Percentiles rank a stretch among this genome's conserved stretches.
These are phyloP conservation scores for Drosophila varians DNA, from an alignment of 1,140 invertebrate genomes.

Conservation along the genomic window DNA sequence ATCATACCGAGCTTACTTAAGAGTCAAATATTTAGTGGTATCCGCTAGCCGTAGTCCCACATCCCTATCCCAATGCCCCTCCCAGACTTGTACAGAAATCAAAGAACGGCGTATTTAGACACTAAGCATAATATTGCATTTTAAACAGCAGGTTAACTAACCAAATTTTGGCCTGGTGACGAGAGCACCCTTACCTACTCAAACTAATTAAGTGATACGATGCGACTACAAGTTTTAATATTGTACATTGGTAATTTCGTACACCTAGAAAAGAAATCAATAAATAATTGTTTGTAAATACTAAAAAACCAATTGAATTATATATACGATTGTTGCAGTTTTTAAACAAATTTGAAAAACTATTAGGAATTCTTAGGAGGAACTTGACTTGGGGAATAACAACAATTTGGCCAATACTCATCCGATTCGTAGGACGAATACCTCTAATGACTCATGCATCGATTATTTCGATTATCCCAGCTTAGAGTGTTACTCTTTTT, in stretches of 20 bases:
- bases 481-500: too few relatives aligned
- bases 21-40: constrained; percentile 31
- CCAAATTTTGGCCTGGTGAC: constrained; percentile 8
- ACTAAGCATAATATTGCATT: constrained; percentile 34
- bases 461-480: too few relatives aligned
- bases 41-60: constrained; percentile 5
- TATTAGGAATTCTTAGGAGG: too few relatives aligned
- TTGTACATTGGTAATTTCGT: constrained; percentile 45
- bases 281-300: constrained; percentile 52
- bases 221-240: constrained; percentile 20
- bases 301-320: constrained; percentile 22
- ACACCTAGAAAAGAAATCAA: constrained; percentile 21
- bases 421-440: too few relatives aligned
- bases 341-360: background rate
- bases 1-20: constrained; percentile 70
- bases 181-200: constrained; percentile 17
- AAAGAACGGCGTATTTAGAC: constrained; percentile 12
- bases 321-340: too few relatives aligned
- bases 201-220: constrained; percentile 22
- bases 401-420: too few relatives aligned
- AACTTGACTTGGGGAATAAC: too few relatives aligned
- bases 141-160: constrained; percentile 21
- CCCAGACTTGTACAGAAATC: constrained; percentile 52
- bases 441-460: too few relatives aligned
- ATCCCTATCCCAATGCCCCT: background rate